Percentiles rank a stretch among this genome's conserved stretches.
Evolutionary conservation across 2,797 vertebrate species (phyloP).

Genomic region (Threskiornis aethiopicus): DNA sequence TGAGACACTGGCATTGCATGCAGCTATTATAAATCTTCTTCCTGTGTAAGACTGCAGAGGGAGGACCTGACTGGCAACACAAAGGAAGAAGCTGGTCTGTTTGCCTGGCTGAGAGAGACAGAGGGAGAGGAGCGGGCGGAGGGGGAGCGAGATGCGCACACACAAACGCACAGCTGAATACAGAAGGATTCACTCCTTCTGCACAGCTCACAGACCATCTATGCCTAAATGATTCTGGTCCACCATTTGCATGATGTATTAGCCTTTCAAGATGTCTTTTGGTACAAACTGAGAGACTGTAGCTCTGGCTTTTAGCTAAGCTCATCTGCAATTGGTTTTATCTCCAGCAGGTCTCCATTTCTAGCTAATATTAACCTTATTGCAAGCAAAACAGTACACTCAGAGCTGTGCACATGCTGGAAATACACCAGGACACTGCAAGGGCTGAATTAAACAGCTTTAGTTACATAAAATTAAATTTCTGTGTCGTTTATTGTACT

Average conservation of each 20-base stretch:
- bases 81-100: not conserved
- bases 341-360: conserved; percentile 14
- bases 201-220: conserved; percentile 36
- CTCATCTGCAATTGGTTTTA: not conserved
- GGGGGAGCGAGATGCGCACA: not conserved
- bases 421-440: not conserved
- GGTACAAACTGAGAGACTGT: not conserved
- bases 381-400: not conserved
- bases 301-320: conserved; percentile 14
- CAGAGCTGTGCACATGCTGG: not conserved
- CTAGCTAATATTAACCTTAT: not conserved
- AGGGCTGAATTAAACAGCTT: not conserved
- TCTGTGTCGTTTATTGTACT: rapidly evolving
- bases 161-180: not conserved
- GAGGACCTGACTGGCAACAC: conserved; percentile 41
- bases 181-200: conserved; percentile 24
- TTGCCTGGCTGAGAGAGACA: not conserved
- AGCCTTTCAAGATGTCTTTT: conserved; percentile 52
- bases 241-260: conserved; percentile 53
- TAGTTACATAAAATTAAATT: not conserved
- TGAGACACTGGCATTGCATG: conserved; percentile 48
- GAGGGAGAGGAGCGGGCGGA: not conserved
- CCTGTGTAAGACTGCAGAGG: conserved; percentile 48
- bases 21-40: conserved; percentile 62
- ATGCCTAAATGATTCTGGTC: conserved; percentile 10